Percentiles rank a stretch among this genome's conserved stretches.
These are phyloP conservation scores for Anabas testudineus DNA, from an alignment of 2,797 vertebrate species.

Conservation along the genomic window DNA sequence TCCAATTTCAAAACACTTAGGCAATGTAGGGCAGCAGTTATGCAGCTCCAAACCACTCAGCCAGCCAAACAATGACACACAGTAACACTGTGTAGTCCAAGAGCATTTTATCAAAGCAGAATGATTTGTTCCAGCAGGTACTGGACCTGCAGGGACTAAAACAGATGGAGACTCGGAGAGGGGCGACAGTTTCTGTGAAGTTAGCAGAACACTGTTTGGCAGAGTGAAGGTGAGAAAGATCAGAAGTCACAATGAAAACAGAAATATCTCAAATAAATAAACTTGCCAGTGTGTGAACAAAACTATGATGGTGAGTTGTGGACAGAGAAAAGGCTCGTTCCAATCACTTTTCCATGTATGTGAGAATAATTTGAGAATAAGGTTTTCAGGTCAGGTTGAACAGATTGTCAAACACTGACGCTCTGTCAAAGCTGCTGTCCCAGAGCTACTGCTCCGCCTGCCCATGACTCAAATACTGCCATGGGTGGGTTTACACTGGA, in stretches of 20 bases:
- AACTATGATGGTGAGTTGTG: slow-evolving; percentile 3
- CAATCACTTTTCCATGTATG: background rate
- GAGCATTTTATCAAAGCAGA: slow-evolving; percentile 59
- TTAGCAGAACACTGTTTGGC: slow-evolving; percentile 34
- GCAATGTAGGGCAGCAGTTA: slow-evolving; percentile 76
- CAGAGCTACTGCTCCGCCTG: too few species aligned
- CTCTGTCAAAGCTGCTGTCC: too few species aligned
- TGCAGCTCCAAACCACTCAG: slow-evolving; percentile 55
- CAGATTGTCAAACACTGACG: too few species aligned
- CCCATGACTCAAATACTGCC: too few species aligned
- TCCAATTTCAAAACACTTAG: slow-evolving; percentile 70
- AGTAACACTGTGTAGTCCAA: slow-evolving; percentile 40
- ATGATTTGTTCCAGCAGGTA: slow-evolving; percentile 73
- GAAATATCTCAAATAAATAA: background rate
- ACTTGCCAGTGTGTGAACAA: background rate
- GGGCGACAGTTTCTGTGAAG: slow-evolving; percentile 30
- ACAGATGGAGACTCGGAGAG: slow-evolving; percentile 60
- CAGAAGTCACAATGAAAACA: slow-evolving; percentile 35
- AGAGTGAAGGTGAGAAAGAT: slow-evolving; percentile 43
- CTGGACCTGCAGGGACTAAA: slow-evolving; percentile 56
- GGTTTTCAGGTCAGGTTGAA: background rate
- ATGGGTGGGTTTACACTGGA: too few species aligned
- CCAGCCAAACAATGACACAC: slow-evolving; percentile 64
- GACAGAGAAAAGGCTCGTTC: background rate
- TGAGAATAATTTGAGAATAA: background rate